Percentiles rank a stretch among this genome's conserved stretches.
Conservation (phyloP, 2,113 vertebrate genomes). For the Neopipo cinnamomea region DNA sequence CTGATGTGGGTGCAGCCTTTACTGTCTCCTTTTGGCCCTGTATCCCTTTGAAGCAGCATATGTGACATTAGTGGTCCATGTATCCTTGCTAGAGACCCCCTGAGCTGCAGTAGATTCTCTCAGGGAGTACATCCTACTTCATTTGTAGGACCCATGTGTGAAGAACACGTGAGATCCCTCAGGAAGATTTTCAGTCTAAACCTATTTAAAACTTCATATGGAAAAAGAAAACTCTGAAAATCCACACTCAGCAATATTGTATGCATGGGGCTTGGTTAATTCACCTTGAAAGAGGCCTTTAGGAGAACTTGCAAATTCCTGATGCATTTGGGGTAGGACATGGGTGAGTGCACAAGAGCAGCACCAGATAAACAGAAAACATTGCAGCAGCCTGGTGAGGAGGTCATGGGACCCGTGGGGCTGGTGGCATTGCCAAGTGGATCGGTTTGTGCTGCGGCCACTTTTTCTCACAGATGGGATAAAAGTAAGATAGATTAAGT, state of each 20-base stretch:
- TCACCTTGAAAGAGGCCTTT: conserved; percentile 13
- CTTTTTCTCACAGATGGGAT: conserved; percentile 45
- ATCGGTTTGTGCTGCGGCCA: accelerated
- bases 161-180: background rate
- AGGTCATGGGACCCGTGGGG: background rate
- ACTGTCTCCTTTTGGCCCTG: background rate
- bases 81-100: background rate
- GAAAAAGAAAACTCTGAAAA: background rate
- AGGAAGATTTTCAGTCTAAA: background rate
- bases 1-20: background rate
- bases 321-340: background rate
- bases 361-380: background rate
- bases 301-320: background rate
- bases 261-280: background rate
- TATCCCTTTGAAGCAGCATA: background rate
- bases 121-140: background rate
- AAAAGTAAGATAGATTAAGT: conserved; percentile 63
- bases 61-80: background rate
- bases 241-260: background rate
- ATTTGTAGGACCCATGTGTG: background rate
- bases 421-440: background rate
- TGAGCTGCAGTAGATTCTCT: background rate
- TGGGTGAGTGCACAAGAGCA: conserved; percentile 10
- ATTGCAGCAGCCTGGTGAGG: background rate
- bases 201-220: background rate